A percentile compares a stretch with the other conserved stretches of the same genome.
phyloP scores from a whole-genome alignment of 2,888 invertebrate genomes.

The Amphipoea oculea region DNA sequence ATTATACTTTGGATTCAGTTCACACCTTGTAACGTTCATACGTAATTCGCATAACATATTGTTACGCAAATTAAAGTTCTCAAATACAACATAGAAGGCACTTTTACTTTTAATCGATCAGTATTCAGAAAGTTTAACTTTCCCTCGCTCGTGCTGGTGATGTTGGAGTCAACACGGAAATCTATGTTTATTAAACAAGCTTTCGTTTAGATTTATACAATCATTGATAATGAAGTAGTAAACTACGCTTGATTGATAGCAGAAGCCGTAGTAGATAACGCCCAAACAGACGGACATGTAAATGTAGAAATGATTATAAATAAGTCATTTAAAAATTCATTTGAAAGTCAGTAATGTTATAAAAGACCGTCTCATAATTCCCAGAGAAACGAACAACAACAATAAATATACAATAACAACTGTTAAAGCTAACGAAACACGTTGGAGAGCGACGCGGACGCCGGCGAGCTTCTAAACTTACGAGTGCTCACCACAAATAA shows the following conservation, averaged over 20 bases:
- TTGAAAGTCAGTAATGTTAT: constrained; percentile 54
- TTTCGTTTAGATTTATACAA: constrained; percentile 65
- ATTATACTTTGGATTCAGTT: constrained; percentile 65
- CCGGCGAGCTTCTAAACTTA: constrained; percentile 80
- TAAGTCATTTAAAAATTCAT: constrained; percentile 53
- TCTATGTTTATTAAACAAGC: constrained; percentile 68
- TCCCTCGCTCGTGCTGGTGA: constrained; percentile 71
- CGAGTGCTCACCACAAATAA: constrained; percentile 77
- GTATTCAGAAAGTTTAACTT: constrained; percentile 86
- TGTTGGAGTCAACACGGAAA: constrained; percentile 66
- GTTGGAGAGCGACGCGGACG: constrained; percentile 76
- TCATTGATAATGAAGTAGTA: constrained; percentile 56
- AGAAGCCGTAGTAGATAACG: constrained; percentile 12
- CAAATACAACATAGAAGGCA: constrained; percentile 70
- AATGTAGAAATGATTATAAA: constrained; percentile 40
- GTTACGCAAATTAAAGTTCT: constrained; percentile 77
- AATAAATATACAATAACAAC: constrained; percentile 81
- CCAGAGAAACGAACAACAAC: constrained; percentile 70
- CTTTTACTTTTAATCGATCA: constrained; percentile 88
- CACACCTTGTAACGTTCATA: constrained; percentile 53
- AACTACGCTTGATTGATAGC: constrained; percentile 43
- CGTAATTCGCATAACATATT: constrained; percentile 71
- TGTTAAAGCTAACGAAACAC: constrained; percentile 82
- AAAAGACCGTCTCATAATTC: constrained; percentile 60
- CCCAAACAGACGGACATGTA: constrained; percentile 4